phyloP scores from a whole-genome alignment of 2,113 vertebrate species.

The Heloderma charlesbogerti region DNA sequence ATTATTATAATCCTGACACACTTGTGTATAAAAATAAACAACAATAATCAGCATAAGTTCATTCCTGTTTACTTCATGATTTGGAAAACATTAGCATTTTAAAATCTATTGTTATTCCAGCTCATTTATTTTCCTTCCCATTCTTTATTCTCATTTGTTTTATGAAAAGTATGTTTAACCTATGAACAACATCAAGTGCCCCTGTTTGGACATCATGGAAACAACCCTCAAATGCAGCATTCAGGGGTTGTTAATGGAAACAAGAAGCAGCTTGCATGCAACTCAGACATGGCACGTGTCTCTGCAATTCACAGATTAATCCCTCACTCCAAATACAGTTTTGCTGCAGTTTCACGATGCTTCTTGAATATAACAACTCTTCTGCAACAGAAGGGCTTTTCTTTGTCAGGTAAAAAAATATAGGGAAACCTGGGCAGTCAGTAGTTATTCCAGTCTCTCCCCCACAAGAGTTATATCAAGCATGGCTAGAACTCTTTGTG shows the following conservation, averaged over 20 bases:
- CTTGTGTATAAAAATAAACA: background rate
- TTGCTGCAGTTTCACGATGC: too few species aligned
- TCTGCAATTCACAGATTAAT: too few species aligned
- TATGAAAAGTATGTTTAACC: background rate
- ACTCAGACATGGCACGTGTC: too few species aligned
- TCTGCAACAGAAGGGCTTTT: background rate
- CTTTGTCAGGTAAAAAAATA: background rate
- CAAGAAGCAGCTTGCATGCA: too few species aligned
- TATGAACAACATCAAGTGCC: too few species aligned
- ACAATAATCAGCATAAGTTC: constrained; percentile 7
- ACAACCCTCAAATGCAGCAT: too few species aligned
- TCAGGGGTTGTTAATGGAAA: too few species aligned
- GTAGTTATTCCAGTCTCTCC: background rate
- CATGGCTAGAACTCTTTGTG: background rate
- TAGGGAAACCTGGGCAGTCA: background rate
- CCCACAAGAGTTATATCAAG: background rate
- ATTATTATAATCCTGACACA: background rate
- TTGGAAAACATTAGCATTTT: background rate
- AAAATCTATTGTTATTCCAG: background rate
- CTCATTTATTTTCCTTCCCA: background rate
- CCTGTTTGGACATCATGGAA: too few species aligned
- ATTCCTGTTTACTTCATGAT: background rate
- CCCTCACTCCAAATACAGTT: background rate
- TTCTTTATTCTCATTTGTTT: background rate
- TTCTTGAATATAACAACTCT: background rate